Conservation (phyloP, 2,797 vertebrate species). For the Zalophus californianus region DNA sequence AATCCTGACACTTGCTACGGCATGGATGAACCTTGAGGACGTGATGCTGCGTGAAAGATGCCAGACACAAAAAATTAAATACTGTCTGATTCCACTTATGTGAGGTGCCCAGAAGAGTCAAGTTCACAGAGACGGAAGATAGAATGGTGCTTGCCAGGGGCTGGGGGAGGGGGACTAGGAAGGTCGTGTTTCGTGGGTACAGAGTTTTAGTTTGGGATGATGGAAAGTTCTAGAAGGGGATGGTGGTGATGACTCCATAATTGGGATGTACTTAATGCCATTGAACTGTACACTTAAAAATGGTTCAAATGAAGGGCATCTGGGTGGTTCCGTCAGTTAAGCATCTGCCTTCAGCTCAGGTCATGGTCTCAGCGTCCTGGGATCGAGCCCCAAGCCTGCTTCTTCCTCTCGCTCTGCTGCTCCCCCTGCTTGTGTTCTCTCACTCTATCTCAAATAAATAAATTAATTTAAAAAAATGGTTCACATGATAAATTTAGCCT, state of each 20-base stretch:
- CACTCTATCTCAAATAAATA: neutral
- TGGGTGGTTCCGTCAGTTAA: neutral
- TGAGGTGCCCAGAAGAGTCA: no score
- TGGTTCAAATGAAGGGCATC: neutral
- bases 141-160: no score
- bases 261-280: neutral
- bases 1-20: neutral
- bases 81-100: rapidly evolving
- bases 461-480: neutral
- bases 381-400: neutral
- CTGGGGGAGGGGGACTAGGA: no score
- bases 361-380: neutral
- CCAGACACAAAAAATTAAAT: neutral
- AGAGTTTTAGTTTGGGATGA: neutral
- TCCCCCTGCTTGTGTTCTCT: neutral
- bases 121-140: neutral
- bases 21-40: neutral
- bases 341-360: neutral
- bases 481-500: rapidly evolving
- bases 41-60: neutral
- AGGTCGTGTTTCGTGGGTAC: rapidly evolving
- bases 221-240: neutral
- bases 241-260: rapidly evolving
- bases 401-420: neutral
- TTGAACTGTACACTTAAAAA: neutral